Evolutionary conservation across 1,140 invertebrate genomes (phyloP).

Genomic region (Musca vetustissima): DNA sequence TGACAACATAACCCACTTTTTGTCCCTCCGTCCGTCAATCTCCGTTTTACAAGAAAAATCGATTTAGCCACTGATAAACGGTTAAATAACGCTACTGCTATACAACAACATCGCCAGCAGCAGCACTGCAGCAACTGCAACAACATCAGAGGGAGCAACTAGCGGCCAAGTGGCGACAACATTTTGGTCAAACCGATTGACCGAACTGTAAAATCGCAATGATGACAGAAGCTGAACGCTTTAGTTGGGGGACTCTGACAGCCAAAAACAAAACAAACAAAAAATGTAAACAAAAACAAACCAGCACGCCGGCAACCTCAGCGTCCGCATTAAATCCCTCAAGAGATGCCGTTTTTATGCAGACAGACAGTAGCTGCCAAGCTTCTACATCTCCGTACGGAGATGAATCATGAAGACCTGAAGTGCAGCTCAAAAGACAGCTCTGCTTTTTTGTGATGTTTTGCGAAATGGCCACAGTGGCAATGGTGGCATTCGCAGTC

Average conservation of each 20-base stretch:
- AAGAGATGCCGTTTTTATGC: background rate
- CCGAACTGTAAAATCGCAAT: conserved; percentile 10
- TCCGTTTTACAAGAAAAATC: conserved; percentile 9
- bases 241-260: too few species aligned
- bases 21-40: background rate
- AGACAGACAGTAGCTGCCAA: background rate
- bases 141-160: too few species aligned
- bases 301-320: too few species aligned
- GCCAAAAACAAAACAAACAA: too few species aligned
- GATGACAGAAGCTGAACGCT: background rate
- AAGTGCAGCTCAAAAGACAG: too few species aligned
- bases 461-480: background rate
- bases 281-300: too few species aligned
- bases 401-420: too few species aligned
- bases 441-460: background rate
- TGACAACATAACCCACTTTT: conserved; percentile 1
- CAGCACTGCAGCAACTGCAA: background rate
- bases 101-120: background rate
- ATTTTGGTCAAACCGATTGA: background rate
- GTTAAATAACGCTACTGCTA: conserved; percentile 2
- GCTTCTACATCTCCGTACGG: too few species aligned
- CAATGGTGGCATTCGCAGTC: background rate
- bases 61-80: conserved; percentile 3
- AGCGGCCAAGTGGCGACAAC: too few species aligned
- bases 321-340: conserved; percentile 1